Evolutionary conservation across 2,888 invertebrate species (phyloP), one percentile per base, ranked within the genome.

Genomic region (Lithophane leautieri): DNA sequence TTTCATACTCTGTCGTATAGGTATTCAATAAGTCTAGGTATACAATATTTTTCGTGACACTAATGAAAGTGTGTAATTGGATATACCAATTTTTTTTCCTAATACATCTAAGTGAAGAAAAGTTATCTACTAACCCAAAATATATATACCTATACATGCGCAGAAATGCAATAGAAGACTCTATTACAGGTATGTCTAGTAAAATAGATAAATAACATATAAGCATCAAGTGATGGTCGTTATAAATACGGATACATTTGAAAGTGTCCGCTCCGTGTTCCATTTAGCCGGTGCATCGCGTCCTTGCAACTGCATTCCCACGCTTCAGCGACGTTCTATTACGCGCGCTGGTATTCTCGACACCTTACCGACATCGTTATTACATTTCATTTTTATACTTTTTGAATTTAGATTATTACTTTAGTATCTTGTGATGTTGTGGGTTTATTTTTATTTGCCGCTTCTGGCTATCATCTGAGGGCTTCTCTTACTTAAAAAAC

Each of bases 281-380:
- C 74, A 88, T 88, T 84, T 88, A 84, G 81, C 80, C 67, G 76
- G 83, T 88, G 88, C 87, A 87, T 87, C 87, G 79, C 65, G 88
- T 86, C 89, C 89, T 89, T 88, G 89, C 79, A 50, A 79, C 85
- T 83, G 77, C 78, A 79, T 87, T 89, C 89, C 88, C 88, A 89
- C 89, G 88, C 81, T 81, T 73, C 74, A 80, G 62, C 85, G 80
- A 72, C 82, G 82, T 76, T 79, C 83, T 77, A 79, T 81, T 83
- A 74, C 73, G 73, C 47, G 73, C 52, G 67, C 74, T 70, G 61
- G 73, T 82, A 80, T 83, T 83, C 83, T 78, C 69, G 74, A 73
- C 74, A 73, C 69, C 72, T 70, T 34, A 74, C 79, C 61, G 58
- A 73, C 60, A 19, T 44, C 47, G 70, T 61, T 77, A 61, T 47